Evolutionary conservation across 2,888 invertebrate genomes (phyloP).

Genomic region (Caenorhabditis panamensis): DNA sequence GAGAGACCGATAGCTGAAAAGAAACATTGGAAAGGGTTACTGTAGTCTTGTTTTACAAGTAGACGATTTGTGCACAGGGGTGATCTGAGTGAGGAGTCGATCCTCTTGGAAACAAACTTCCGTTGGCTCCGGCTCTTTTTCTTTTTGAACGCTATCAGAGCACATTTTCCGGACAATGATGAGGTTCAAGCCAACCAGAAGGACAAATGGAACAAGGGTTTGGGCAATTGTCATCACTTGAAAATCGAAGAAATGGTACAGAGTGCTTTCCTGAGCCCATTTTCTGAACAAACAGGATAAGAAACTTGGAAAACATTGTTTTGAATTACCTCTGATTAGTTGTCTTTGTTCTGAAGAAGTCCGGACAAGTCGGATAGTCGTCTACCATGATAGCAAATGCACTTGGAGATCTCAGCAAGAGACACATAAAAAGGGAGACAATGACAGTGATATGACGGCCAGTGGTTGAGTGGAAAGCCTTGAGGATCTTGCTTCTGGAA

Average conservation of each 20-base stretch:
- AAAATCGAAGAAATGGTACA: conserved; percentile 77
- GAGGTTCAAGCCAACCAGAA: conserved; percentile 75
- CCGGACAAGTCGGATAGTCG: conserved; percentile 74
- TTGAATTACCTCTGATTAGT: conserved; percentile 61
- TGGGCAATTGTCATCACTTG: conserved; percentile 78
- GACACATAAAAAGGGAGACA: conserved; percentile 68
- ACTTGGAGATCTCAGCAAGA: conserved; percentile 72
- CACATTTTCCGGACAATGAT: conserved; percentile 63
- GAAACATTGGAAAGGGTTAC: neutral
- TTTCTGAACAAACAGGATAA: no score
- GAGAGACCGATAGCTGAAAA: conserved; percentile 60
- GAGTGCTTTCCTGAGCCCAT: conserved; percentile 53
- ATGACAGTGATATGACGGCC: conserved; percentile 76
- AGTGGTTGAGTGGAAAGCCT: conserved; percentile 73
- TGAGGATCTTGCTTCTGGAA: conserved; percentile 66
- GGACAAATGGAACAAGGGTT: conserved; percentile 78
- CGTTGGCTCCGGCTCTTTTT: conserved; percentile 39
- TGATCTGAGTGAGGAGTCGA: conserved; percentile 39
- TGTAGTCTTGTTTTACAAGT: conserved; percentile 32
- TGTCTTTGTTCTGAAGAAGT: conserved; percentile 75
- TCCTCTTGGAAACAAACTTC: conserved; percentile 51
- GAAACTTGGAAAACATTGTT: neutral
- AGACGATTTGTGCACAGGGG: conserved; percentile 52
- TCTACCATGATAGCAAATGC: conserved; percentile 74
- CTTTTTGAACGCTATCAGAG: conserved; percentile 59